Base-by-base conservation (phyloP, 2,888 invertebrate species). In the Tetropium fuscum region DNA sequence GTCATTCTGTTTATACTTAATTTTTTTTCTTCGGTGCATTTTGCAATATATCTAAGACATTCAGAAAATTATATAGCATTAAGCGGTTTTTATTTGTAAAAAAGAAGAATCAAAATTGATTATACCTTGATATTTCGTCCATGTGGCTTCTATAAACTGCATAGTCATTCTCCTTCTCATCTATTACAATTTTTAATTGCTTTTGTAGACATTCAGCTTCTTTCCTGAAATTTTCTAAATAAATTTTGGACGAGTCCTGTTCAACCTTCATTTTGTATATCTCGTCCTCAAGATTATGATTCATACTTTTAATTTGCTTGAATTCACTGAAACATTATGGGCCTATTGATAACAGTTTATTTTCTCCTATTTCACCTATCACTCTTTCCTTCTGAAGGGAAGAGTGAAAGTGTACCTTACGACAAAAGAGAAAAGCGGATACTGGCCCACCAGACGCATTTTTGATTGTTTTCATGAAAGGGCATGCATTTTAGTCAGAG, bases 131-230 rank as follows among this genome's bases (percentile, higher is more conserved):
- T 13, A 65, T 25, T n/a, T 70, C 67, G 1, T 64, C 68, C 40
- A 69, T 54, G 30, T 66, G 61, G 22, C 60, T 66, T 25, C 64
- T 65, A 22, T 66, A 61, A 56, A 58, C 58, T 6, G 27, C 13
- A 38, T 62, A 64, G 47, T 68, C 68, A 8, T 62, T 48, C 15
- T 67, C 64, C 27, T 64, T 69, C 47, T 70, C 62, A 10, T 60
- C 62, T 1, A 62, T 41, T 4, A 66, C 44, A 7, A 51, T 36
- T 22, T 63, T 58, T 27, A 68, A 13, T 56, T 70, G 62, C 5
- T 59, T 59, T 30, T 64, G 53, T n/a, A 66, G 10, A 8, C 44
- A 38, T 7, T 63, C 48, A 6, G 53, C 5, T 27, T 64, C 59
- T 10, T 43, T 32, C 25, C 41, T 44, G 2, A 48, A 30, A 6